phyloP scores from a whole-genome alignment of 1,140 invertebrate genomes.

The Bombus confusus region DNA sequence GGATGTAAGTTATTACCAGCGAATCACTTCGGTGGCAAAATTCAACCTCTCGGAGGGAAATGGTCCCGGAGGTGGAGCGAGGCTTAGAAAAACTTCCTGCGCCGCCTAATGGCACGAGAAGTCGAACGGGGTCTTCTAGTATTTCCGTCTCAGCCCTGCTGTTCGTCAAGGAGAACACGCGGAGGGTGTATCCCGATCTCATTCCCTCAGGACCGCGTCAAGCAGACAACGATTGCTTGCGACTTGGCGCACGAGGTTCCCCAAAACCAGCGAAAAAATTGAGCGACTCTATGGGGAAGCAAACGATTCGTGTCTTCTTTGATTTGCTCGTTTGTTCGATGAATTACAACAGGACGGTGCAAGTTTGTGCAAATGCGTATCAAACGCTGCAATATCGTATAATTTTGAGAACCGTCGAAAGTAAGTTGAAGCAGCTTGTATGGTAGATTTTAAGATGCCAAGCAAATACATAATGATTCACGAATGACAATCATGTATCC shows the following conservation, averaged over 20 bases:
- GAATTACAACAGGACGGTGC: background rate
- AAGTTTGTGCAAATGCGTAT: background rate
- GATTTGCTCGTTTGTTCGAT: constrained; percentile 7
- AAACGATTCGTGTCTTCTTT: background rate
- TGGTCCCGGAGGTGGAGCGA: background rate
- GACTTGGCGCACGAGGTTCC: background rate
- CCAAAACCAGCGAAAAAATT: background rate
- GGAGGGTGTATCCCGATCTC: constrained; percentile 4
- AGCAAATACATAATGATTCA: too few species aligned
- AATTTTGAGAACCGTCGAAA: too few species aligned
- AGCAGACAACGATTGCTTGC: constrained; percentile 22
- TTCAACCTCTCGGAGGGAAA: background rate
- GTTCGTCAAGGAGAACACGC: background rate
- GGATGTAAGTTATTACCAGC: background rate
- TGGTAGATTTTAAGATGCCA: too few species aligned
- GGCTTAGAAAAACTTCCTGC: background rate
- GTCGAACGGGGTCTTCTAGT: background rate
- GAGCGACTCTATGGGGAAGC: too few species aligned
- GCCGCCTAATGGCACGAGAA: constrained; percentile 4
- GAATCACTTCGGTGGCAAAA: background rate
- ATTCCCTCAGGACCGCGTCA: background rate
- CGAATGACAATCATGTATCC: too few species aligned
- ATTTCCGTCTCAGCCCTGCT: background rate
- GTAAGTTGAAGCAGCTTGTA: too few species aligned
- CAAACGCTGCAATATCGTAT: too few species aligned